A percentile compares a stretch with the other conserved stretches of the same genome.
Evolutionary conservation across 1,140 invertebrate genomes (phyloP).

Genomic region (Drosophila novamexicana): DNA sequence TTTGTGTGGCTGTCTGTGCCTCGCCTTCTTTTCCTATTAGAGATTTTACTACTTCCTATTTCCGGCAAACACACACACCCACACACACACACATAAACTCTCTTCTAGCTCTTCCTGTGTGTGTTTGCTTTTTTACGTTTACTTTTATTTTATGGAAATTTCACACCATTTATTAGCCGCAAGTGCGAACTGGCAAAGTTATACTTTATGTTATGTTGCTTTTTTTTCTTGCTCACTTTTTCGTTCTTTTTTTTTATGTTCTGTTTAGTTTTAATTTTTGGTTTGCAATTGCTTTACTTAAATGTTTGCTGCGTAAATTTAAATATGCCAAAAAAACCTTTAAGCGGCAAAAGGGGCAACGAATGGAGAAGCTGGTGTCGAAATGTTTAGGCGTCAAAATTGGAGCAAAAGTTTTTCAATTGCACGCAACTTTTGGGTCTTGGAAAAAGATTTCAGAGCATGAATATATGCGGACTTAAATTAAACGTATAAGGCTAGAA

Average conservation of each 20-base stretch:
- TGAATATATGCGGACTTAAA: background rate
- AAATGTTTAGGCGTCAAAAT: conserved; percentile 3
- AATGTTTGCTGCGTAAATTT: conserved; percentile 40
- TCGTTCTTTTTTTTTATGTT: conserved; percentile 12
- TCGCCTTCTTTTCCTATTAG: conserved; percentile 77
- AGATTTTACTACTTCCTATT: conserved; percentile 79
- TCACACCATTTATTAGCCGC: conserved; percentile 79
- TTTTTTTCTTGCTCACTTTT: background rate
- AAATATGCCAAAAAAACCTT: conserved; percentile 15
- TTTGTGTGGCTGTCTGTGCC: conserved; percentile 68
- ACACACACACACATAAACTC: conserved; percentile 13
- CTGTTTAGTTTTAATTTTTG: conserved; percentile 56
- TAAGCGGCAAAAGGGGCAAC: conserved; percentile 8
- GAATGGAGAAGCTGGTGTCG: conserved; percentile 1
- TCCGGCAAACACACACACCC: conserved; percentile 37
- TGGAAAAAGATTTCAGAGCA: background rate
- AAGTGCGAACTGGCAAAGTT: conserved; percentile 74
- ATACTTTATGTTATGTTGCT: conserved; percentile 42
- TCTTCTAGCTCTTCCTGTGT: conserved; percentile 41
- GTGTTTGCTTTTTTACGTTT: conserved; percentile 63
- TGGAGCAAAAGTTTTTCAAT: conserved; percentile 25
- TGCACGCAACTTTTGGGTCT: conserved; percentile 5
- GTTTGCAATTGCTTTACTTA: conserved; percentile 31
- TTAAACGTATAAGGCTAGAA: background rate
- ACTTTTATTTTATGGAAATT: conserved; percentile 81